Conservation (phyloP, 1,140 invertebrate species). For the Bombus cullumanus region DNA sequence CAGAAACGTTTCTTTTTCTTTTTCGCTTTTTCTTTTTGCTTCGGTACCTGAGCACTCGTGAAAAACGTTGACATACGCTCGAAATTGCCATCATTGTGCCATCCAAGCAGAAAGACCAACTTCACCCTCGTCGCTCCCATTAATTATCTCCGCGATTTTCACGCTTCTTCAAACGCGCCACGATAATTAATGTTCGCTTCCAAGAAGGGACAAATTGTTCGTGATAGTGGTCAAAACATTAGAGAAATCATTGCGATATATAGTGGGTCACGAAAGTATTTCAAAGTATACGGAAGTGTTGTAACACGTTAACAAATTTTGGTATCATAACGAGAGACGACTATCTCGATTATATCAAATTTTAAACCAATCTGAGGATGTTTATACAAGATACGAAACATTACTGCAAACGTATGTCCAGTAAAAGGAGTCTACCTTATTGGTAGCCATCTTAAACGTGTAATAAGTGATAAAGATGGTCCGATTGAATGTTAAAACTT, state of each 20-base stretch:
- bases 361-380: neutral
- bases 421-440: neutral
- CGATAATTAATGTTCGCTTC: constrained; percentile 37
- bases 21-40: neutral
- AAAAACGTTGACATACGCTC: neutral
- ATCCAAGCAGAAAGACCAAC: neutral
- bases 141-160: constrained; percentile 32
- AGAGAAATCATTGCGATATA: neutral
- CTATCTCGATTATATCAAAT: neutral
- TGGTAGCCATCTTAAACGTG: too few relatives aligned
- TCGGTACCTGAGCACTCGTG: neutral
- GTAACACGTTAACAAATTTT: neutral
- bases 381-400: neutral
- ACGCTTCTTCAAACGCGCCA: constrained; percentile 24
- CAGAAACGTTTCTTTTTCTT: neutral
- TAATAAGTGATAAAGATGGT: too few relatives aligned
- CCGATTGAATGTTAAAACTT: too few relatives aligned
- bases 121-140: neutral
- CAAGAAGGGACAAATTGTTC: constrained; percentile 11
- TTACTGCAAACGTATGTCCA: neutral
- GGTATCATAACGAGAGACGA: too few relatives aligned
- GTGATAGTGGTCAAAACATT: constrained; percentile 17
- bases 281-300: too few relatives aligned
- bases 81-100: neutral
- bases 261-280: neutral